Percentiles rank a stretch among this genome's conserved stretches.
Evolutionary conservation across 2,113 vertebrate genomes (phyloP).

Genomic region (Eudyptes chrysolophus): DNA sequence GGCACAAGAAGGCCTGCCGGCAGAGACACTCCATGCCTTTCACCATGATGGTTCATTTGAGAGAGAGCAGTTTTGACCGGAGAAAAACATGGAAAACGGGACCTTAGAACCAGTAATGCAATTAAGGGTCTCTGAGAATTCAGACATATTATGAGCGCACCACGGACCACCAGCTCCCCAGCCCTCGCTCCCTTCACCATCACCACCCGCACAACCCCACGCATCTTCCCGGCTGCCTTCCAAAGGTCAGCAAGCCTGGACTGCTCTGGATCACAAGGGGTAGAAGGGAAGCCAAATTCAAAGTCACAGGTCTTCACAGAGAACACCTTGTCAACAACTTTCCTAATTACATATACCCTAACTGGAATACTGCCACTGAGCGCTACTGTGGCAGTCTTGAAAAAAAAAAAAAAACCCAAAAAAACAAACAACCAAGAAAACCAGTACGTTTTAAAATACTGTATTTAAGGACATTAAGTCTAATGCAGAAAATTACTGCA

Average conservation of each 20-base stretch:
- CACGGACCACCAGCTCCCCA: background rate
- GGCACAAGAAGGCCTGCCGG: background rate
- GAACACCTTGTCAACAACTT: background rate
- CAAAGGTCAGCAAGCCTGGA: background rate
- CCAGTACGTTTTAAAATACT: background rate
- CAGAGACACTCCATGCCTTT: background rate
- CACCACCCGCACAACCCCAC: fast-evolving
- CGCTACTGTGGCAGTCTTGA: background rate
- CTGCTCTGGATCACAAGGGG: background rate
- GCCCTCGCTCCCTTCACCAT: background rate
- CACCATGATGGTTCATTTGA: fast-evolving
- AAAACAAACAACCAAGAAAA: background rate
- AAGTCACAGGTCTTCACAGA: background rate
- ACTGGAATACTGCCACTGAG: background rate
- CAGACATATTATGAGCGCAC: fast-evolving
- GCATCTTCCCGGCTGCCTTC: background rate
- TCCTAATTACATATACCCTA: background rate
- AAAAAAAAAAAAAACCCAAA: background rate
- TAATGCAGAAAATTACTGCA: background rate
- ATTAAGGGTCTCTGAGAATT: background rate
- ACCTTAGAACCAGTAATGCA: background rate
- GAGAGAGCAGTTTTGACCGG: background rate
- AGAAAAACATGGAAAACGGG: background rate
- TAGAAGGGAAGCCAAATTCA: background rate
- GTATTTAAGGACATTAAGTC: background rate